phyloP scores from a whole-genome alignment of 2,888 invertebrate genomes.

The Amiota minor region DNA sequence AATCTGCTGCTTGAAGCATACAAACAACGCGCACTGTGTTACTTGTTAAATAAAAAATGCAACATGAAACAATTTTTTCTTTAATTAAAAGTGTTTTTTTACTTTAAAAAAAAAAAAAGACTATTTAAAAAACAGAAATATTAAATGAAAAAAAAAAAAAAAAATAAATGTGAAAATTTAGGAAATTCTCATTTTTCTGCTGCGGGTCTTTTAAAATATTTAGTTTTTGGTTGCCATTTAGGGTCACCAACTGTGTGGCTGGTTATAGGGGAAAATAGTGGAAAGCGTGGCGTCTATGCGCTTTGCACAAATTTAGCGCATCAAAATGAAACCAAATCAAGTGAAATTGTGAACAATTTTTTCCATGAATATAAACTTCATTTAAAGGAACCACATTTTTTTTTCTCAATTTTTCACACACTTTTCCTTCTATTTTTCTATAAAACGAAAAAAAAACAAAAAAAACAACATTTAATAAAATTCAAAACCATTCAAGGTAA shows the following conservation, averaged over 20 bases:
- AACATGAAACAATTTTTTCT: conserved; percentile 19
- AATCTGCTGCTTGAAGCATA: no score
- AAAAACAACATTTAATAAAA: conserved; percentile 42
- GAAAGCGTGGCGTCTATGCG: not conserved
- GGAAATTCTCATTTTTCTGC: no score
- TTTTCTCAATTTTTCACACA: conserved; percentile 27
- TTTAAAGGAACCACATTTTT: not conserved
- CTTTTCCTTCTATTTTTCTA: conserved; percentile 14
- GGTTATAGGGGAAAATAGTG: not conserved
- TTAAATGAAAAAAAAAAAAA: not conserved
- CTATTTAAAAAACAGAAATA: not conserved
- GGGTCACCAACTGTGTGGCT: not conserved
- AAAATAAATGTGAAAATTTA: no score
- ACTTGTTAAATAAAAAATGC: conserved; percentile 14
- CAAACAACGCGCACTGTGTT: not conserved
- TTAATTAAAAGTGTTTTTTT: conserved; percentile 28
- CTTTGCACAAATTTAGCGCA: not conserved
- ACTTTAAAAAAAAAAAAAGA: not conserved
- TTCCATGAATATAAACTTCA: not conserved
- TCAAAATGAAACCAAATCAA: conserved; percentile 9
- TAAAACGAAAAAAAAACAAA: conserved; percentile 34
- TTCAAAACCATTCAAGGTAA: conserved; percentile 26
- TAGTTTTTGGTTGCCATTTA: not conserved
- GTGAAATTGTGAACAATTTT: not conserved
- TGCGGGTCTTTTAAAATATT: no score